Base-by-base conservation (phyloP, 2,888 invertebrate species). In the Maniola hyperantus region DNA sequence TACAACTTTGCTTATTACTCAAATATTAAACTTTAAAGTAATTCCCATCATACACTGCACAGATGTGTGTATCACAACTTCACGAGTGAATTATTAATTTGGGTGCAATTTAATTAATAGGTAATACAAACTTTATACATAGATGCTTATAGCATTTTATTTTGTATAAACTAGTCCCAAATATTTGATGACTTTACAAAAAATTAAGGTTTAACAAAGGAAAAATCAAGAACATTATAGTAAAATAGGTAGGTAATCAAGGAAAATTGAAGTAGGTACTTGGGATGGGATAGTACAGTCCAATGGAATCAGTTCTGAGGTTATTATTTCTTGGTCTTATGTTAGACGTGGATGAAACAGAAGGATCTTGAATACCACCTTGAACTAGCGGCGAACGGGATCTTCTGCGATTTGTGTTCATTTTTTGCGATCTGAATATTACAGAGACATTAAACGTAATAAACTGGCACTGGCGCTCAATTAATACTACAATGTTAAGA, bases 361-460 rank as follows among this genome's bases (percentile, higher is more conserved):
- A 79, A 68, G 87, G 84, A 76, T 88, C 91, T 87, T 92, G 90
- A 76, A 91, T 79, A 76, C 85, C 85, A 89, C 88, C 88, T 89
- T 83, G 80, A 76, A 75, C 74, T 69, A 75, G 39, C 18, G 68
- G 44, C 20, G 61, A 65, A 68, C 57, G 65, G 48, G 18, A 77
- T 71, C 74, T 77, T 77, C 83, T 78, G 68, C 74, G 68, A 72
- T 74, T 76, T 75, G 76, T 76, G 74, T 72, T 84, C 83, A 85
- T 85, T 26, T 53, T 36, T 36, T 50, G 11, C 15, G 6, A 55
- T 36, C 55, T 55, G 11, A n/a, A 53, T 33, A 13, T 13, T n/a
- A 53, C 26, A 33, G 15, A 15, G 15, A 15, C 6, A 15, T n/a
- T 6, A 34, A n/a, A 8, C 15, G 34, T 15, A 54, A 36, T 54